These are phyloP conservation scores for Venusia cambrica DNA, from an alignment of 2,888 invertebrate species.

Conservation along the genomic window DNA sequence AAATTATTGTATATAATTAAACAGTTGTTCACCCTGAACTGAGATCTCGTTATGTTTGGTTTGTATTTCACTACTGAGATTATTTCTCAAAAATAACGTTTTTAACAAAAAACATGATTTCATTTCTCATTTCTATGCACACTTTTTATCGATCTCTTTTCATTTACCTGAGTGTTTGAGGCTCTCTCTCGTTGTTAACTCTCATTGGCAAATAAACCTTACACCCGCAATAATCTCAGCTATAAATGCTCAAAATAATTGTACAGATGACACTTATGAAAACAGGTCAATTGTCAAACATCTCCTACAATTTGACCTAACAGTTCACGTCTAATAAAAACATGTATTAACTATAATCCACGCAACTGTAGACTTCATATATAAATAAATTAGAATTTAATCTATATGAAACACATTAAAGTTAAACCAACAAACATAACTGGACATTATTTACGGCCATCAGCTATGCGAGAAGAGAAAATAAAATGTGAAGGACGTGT, in stretches of 20 bases:
- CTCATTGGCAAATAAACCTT: too few species aligned
- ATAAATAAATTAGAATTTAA: conserved; percentile 66
- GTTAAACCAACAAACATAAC: conserved; percentile 74
- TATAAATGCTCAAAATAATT: background rate
- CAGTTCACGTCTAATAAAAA: conserved; percentile 34
- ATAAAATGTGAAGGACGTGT: conserved; percentile 15
- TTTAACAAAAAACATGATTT: too few species aligned
- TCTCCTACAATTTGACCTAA: conserved; percentile 28
- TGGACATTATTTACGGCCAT: conserved; percentile 62
- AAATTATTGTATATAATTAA: too few species aligned
- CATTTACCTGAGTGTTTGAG: too few species aligned
- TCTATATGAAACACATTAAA: conserved; percentile 65
- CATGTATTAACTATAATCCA: conserved; percentile 36
- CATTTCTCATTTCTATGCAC: too few species aligned
- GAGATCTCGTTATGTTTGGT: too few species aligned
- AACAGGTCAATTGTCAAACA: conserved; percentile 19
- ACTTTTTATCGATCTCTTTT: too few species aligned
- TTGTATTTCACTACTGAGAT: too few species aligned
- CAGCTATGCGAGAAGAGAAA: conserved; percentile 46
- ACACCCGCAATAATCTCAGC: too few species aligned
- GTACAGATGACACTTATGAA: conserved; percentile 4
- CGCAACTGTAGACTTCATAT: conserved; percentile 41
- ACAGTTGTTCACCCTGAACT: too few species aligned
- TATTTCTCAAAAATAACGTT: too few species aligned
- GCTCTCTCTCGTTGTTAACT: too few species aligned